Percentiles rank a stretch among this genome's conserved stretches.
Evolutionary conservation across 64 coral and sea anemone species (phyloP).

Genomic region (Hydrozoanthus tunicans): DNA sequence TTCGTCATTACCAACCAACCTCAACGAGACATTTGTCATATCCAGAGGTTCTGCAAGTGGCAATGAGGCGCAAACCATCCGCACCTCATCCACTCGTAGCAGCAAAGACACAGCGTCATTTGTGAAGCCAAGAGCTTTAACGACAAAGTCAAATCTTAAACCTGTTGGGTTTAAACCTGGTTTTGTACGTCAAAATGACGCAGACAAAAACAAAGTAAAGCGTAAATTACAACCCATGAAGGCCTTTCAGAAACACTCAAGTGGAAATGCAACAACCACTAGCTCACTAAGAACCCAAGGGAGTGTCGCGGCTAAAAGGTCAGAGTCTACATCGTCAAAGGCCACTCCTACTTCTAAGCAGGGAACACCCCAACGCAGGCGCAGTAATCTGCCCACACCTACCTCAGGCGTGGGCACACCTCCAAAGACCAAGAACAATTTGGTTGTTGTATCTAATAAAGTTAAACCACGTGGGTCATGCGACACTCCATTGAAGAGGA

Average conservation of each 20-base stretch:
- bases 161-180: conserved; percentile 25
- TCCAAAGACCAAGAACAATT: conserved; percentile 11
- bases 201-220: conserved; percentile 25
- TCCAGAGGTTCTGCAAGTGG: not conserved
- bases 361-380: conserved; percentile 15
- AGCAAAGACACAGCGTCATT: conserved; percentile 14
- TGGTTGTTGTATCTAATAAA: conserved; percentile 9
- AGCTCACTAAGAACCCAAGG: not conserved
- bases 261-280: not conserved
- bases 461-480: conserved; percentile 25
- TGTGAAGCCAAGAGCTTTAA: conserved; percentile 4
- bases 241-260: conserved; percentile 17
- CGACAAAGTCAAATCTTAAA: conserved; percentile 41
- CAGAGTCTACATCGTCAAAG: not conserved
- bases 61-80: not conserved
- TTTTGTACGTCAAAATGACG: conserved; percentile 23
- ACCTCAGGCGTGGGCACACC: not conserved
- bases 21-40: conserved; percentile 45
- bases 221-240: conserved; percentile 35
- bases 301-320: conserved; percentile 15
- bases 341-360: conserved; percentile 6
- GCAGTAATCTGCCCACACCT: conserved; percentile 32
- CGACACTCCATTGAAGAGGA: conserved; percentile 20
- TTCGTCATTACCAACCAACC: conserved; percentile 37
- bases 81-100: not conserved